phyloP scores from a whole-genome alignment of 1,140 invertebrate genomes.

The Dolichoris vasculosae region DNA sequence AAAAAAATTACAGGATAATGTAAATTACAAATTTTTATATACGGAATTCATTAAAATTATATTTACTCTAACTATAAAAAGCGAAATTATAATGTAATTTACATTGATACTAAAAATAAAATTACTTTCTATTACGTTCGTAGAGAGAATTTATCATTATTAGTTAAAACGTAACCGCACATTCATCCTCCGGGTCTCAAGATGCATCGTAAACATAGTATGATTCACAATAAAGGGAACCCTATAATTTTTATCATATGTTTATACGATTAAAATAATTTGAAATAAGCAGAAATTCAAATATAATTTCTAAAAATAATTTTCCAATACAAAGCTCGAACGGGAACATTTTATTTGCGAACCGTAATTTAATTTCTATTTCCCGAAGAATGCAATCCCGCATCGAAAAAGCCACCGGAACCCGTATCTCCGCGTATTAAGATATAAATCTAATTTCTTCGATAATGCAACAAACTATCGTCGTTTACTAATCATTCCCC shows the following conservation, averaged over 20 bases:
- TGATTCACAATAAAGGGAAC: not conserved
- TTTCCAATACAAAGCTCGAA: not conserved
- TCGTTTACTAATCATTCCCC: constrained; percentile 26
- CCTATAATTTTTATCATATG: not conserved
- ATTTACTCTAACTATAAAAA: not conserved
- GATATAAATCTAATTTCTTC: constrained; percentile 43
- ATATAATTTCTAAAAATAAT: not conserved
- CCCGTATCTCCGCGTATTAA: not conserved
- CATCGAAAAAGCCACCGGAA: not conserved
- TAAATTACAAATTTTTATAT: not conserved
- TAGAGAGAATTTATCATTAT: not conserved
- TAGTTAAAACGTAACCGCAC: not conserved
- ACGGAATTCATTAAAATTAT: not conserved
- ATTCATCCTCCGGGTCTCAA: not conserved
- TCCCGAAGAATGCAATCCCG: not conserved
- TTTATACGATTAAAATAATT: not conserved
- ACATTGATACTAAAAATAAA: not conserved
- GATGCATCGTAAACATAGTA: not conserved
- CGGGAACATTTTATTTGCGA: not conserved
- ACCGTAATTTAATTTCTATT: constrained; percentile 16
- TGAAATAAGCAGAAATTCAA: not conserved
- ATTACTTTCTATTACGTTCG: not conserved
- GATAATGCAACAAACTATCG: constrained; percentile 18
- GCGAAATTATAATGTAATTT: not conserved
- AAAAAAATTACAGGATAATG: too few relatives aligned